A percentile compares a stretch with the other conserved stretches of the same genome.
phyloP scores from a whole-genome alignment of 2,113 vertebrate species.

The Epinephelus lanceolatus region DNA sequence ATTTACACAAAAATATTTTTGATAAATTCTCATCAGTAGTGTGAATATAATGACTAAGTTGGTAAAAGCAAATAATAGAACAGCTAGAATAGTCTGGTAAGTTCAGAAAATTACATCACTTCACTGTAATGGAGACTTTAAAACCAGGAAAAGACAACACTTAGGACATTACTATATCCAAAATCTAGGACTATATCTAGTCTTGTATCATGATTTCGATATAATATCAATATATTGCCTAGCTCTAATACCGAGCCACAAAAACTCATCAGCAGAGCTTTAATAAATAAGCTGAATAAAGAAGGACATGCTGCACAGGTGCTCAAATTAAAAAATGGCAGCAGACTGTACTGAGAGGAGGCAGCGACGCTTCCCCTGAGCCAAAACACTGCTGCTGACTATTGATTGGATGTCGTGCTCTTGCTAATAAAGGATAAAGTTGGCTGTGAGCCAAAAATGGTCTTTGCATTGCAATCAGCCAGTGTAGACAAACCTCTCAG shows the following conservation, averaged over 20 bases:
- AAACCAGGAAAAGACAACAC: too few relatives aligned
- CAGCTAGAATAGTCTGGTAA: too few relatives aligned
- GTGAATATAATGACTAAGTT: too few relatives aligned
- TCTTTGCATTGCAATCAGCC: slow-evolving; percentile 68
- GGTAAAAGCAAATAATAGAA: too few relatives aligned
- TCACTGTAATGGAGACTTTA: too few relatives aligned
- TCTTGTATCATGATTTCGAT: too few relatives aligned
- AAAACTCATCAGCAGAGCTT: slow-evolving; percentile 12
- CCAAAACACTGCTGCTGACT: slow-evolving; percentile 53
- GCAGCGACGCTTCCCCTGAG: slow-evolving; percentile 26
- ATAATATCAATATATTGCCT: too few relatives aligned
- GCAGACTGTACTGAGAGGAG: slow-evolving; percentile 20
- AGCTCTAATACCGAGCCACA: neutral
- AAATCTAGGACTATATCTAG: too few relatives aligned
- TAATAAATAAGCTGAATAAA: slow-evolving; percentile 56
- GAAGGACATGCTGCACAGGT: slow-evolving; percentile 36
- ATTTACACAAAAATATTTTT: too few relatives aligned
- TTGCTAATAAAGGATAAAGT: slow-evolving; percentile 71
- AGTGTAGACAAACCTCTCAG: slow-evolving; percentile 52
- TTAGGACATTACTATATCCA: too few relatives aligned
- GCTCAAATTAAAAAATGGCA: slow-evolving; percentile 51
- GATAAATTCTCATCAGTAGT: too few relatives aligned
- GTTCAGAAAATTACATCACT: too few relatives aligned
- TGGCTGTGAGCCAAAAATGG: slow-evolving; percentile 61
- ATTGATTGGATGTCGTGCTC: slow-evolving; percentile 64